phyloP scores from a whole-genome alignment of 1,140 invertebrate genomes.

The Helicoverpa zea region DNA sequence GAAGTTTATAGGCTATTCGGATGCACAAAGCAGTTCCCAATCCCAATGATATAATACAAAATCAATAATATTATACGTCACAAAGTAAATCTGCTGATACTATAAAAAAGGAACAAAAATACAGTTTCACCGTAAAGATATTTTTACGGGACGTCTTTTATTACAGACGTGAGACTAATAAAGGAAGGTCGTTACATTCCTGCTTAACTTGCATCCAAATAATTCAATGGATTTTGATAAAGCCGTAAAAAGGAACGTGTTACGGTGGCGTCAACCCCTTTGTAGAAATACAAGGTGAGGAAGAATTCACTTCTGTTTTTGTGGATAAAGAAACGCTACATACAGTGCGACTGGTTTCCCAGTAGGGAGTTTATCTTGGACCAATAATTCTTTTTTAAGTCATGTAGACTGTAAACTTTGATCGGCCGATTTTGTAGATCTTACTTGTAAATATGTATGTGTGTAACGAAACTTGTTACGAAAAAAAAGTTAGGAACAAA shows the following conservation, averaged over 20 bases:
- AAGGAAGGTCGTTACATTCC: conserved; percentile 65
- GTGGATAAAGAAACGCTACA: neutral
- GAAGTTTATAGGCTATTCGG: too few relatives aligned
- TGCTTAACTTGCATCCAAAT: conserved; percentile 70
- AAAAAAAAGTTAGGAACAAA: too few relatives aligned
- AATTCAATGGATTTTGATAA: conserved; percentile 72
- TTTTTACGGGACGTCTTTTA: conserved; percentile 60
- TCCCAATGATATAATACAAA: too few relatives aligned
- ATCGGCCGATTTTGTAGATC: too few relatives aligned
- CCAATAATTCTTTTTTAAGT: too few relatives aligned
- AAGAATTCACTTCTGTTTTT: conserved; percentile 19
- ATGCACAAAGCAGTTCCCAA: too few relatives aligned
- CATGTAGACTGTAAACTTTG: too few relatives aligned
- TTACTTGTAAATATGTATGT: too few relatives aligned
- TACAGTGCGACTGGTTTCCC: too few relatives aligned
- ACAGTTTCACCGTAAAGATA: conserved; percentile 16
- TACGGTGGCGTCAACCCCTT: conserved; percentile 15
- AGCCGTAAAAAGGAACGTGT: conserved; percentile 55
- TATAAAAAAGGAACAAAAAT: neutral
- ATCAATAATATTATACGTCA: too few relatives aligned
- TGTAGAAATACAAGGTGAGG: neutral
- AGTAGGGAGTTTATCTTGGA: too few relatives aligned
- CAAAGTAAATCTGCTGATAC: neutral
- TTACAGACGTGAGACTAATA: conserved; percentile 72
- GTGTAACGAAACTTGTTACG: too few relatives aligned